Conservation (phyloP, 1,140 invertebrate genomes). For the Plutomurus gul region DNA sequence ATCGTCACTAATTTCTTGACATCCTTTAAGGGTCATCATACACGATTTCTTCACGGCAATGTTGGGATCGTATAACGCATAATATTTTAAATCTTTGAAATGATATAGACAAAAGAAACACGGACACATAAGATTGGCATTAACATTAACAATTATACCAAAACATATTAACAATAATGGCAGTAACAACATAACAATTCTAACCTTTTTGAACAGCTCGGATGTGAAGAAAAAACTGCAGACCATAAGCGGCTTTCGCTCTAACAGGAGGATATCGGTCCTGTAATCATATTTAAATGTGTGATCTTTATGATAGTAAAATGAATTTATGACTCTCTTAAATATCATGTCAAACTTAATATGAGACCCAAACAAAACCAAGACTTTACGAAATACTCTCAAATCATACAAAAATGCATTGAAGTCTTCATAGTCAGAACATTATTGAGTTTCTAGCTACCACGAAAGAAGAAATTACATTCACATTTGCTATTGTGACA, state of each 20-base stretch:
- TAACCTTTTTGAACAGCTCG: neutral
- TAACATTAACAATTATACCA: neutral
- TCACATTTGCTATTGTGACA: too few species aligned
- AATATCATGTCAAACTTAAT: too few species aligned
- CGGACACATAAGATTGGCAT: neutral
- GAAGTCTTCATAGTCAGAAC: too few species aligned
- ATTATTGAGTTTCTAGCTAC: too few species aligned
- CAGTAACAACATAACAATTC: neutral
- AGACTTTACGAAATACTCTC: too few species aligned
- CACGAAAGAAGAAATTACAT: too few species aligned
- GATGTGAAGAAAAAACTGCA: neutral
- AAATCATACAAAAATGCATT: too few species aligned
- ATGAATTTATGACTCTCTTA: too few species aligned
- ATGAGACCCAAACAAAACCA: too few species aligned
- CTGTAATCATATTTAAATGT: too few species aligned
- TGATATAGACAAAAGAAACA: too few species aligned
- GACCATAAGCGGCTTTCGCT: neutral
- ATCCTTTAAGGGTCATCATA: neutral
- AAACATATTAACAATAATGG: neutral
- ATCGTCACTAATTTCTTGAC: neutral
- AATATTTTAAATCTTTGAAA: constrained; percentile 36
- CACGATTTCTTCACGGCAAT: neutral
- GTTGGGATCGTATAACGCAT: constrained; percentile 20
- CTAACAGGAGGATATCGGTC: neutral
- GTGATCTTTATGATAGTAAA: too few species aligned